Percentiles rank a stretch among this genome's conserved stretches.
These are phyloP conservation scores for Pomacea canaliculata DNA, from an alignment of 2,888 invertebrate genomes.

Conservation along the genomic window DNA sequence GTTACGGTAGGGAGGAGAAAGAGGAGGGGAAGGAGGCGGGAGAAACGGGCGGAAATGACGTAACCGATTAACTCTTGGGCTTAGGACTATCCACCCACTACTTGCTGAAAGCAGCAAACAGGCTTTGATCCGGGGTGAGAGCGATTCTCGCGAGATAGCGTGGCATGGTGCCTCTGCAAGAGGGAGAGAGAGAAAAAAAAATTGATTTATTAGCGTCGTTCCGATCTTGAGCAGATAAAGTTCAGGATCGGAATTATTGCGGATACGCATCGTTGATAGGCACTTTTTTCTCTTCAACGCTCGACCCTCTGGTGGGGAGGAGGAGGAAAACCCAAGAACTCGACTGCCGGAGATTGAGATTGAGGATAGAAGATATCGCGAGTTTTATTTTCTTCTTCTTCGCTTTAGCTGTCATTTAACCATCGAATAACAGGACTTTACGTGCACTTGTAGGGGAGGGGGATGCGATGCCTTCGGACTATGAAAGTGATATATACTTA, in stretches of 20 bases:
- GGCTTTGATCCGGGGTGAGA: neutral
- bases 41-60: slow-evolving; percentile 1
- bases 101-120: neutral
- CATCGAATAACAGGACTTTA: no score
- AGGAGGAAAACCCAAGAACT: no score
- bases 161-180: neutral
- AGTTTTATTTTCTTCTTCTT: no score
- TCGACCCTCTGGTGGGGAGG: no score
- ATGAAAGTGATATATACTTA: no score
- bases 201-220: slow-evolving; percentile 25
- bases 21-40: slow-evolving; percentile 4
- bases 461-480: no score
- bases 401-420: no score
- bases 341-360: neutral
- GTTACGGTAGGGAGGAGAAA: neutral
- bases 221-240: slow-evolving; percentile 19
- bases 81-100: slow-evolving; percentile 6
- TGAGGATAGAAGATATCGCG: slow-evolving; percentile 2
- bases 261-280: slow-evolving; percentile 18
- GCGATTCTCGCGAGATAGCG: neutral
- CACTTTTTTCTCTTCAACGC: neutral
- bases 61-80: slow-evolving; percentile 10
- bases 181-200: neutral
- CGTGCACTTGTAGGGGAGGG: no score
- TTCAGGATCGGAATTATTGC: slow-evolving; percentile 26